phyloP scores from a whole-genome alignment of 37 sponge, comb jelly and placozoan species.

The Sycon ciliatum region DNA sequence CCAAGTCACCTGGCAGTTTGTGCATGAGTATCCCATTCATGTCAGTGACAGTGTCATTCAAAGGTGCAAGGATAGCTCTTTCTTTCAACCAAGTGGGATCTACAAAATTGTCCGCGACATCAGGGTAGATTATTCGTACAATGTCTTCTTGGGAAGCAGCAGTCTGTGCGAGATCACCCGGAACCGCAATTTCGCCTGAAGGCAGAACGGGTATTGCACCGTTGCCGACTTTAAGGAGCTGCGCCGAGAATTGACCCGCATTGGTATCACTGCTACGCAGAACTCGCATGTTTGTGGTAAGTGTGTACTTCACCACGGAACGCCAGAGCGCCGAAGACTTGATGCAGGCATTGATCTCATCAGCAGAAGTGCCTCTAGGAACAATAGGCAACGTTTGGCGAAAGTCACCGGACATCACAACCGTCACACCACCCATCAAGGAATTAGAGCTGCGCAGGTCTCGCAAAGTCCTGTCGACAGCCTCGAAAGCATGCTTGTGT shows the following conservation, averaged over 20 bases:
- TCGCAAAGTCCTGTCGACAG: constrained; percentile 19
- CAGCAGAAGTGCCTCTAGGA: constrained; percentile 17
- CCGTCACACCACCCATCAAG: constrained; percentile 10
- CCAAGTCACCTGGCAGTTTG: not conserved
- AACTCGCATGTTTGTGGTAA: constrained; percentile 36
- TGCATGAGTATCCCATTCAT: constrained; percentile 15
- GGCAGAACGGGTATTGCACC: not conserved
- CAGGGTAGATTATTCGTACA: not conserved
- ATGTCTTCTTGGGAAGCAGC: not conserved
- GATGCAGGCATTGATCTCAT: too few relatives aligned
- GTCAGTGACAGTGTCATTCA: constrained; percentile 10
- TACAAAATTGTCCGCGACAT: not conserved
- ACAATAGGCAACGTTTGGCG: constrained; percentile 33
- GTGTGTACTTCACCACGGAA: not conserved
- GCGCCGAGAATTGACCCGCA: not conserved
- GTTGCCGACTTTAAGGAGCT: not conserved
- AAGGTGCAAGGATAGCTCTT: constrained; percentile 23
- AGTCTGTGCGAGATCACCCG: not conserved
- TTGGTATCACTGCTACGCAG: constrained; percentile 17
- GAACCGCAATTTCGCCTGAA: not conserved
- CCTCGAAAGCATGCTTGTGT: constrained; percentile 29
- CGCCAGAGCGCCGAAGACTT: too few relatives aligned
- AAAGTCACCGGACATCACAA: constrained; percentile 26
- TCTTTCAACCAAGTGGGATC: constrained; percentile 16
- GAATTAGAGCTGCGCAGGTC: not conserved